Evolutionary conservation across 1,140 invertebrate genomes (phyloP).

Genomic region (Aphaenogaster floridana): DNA sequence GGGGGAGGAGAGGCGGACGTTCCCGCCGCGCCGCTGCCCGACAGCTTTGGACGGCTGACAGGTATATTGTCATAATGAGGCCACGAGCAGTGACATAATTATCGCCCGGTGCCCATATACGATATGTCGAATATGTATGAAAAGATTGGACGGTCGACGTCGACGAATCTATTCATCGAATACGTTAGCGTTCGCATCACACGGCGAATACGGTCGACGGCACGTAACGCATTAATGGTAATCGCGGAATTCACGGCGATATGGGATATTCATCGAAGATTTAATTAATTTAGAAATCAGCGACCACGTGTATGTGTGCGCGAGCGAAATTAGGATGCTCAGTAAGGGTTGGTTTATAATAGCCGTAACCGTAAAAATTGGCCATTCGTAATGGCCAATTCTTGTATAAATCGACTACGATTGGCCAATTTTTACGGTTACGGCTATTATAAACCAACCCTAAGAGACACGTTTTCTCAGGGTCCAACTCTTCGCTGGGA

Average conservation of each 20-base stretch:
- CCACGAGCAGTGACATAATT: neutral
- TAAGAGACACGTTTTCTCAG: neutral
- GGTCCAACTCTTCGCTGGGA: neutral
- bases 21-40: neutral
- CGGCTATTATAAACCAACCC: no score
- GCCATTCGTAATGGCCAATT: no score
- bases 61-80: conserved; percentile 36
- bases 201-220: neutral
- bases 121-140: conserved; percentile 28
- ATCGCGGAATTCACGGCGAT: neutral
- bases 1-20: neutral
- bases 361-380: no score
- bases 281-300: neutral
- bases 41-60: neutral
- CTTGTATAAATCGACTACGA: no score
- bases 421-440: no score
- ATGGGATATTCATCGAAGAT: neutral
- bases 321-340: neutral
- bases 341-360: no score
- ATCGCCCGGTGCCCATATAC: neutral
- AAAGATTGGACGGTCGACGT: neutral
- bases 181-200: conserved; percentile 4
- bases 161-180: conserved; percentile 39
- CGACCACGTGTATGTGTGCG: no score
- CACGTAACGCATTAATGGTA: conserved; percentile 14